phyloP scores from a whole-genome alignment of 2,113 vertebrate genomes.

The Gambusia holbrooki region DNA sequence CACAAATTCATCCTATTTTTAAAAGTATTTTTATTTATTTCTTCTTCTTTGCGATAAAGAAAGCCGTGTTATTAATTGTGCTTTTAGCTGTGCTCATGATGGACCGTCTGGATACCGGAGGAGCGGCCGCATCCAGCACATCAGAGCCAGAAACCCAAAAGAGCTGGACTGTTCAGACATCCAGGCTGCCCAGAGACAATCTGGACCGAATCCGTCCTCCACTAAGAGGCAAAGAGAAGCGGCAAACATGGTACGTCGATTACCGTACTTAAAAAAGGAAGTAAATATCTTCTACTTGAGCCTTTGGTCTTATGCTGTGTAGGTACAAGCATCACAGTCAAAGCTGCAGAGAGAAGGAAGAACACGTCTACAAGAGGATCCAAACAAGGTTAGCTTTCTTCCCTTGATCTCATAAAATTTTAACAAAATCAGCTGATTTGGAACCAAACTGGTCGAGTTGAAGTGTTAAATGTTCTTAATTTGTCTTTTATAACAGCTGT shows the following conservation, averaged over 20 bases:
- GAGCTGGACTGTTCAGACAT: slow-evolving; percentile 11
- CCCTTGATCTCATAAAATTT: not conserved
- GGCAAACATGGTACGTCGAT: slow-evolving; percentile 51
- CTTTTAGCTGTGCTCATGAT: slow-evolving; percentile 49
- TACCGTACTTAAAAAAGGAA: not conserved
- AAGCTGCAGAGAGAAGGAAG: slow-evolving; percentile 44
- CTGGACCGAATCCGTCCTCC: slow-evolving; percentile 30
- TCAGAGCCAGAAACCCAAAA: slow-evolving; percentile 17
- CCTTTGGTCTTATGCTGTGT: slow-evolving; percentile 2
- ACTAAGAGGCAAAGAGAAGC: slow-evolving; percentile 39
- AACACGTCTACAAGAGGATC: slow-evolving; percentile 5
- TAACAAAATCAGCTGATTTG: not conserved
- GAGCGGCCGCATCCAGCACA: slow-evolving; percentile 50
- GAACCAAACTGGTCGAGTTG: not conserved
- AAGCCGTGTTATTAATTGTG: not conserved
- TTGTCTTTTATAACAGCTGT: slow-evolving; percentile 11
- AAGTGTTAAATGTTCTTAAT: slow-evolving; percentile 10
- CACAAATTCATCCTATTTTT: not conserved
- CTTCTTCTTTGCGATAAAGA: not conserved
- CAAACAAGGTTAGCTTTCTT: slow-evolving; percentile 38
- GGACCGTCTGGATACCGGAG: slow-evolving; percentile 40
- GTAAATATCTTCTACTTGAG: not conserved
- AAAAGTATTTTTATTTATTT: not conserved
- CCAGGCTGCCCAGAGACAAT: slow-evolving; percentile 15
- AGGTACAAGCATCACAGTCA: slow-evolving; percentile 48